Conservation (phyloP, 2,888 invertebrate genomes). For the Idaea straminata region DNA sequence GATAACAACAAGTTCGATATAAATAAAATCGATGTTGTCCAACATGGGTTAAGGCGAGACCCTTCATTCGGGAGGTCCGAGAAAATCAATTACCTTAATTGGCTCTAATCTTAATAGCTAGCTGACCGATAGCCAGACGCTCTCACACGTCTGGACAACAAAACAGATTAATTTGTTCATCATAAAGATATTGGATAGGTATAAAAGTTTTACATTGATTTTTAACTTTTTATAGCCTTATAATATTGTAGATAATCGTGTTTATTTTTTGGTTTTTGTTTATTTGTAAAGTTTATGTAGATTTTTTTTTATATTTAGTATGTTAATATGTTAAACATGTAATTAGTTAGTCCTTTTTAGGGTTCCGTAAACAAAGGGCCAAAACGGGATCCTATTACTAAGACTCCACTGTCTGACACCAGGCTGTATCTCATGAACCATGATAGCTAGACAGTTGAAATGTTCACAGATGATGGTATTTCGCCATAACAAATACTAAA, state of each 20-base stretch:
- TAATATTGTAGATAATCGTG: not conserved
- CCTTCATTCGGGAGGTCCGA: constrained; percentile 51
- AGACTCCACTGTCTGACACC: too few species aligned
- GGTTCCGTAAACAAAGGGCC: too few species aligned
- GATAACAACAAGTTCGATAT: not conserved
- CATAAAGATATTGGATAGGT: constrained; percentile 23
- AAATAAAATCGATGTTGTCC: not conserved
- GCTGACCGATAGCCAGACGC: constrained; percentile 53
- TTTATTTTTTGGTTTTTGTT: not conserved
- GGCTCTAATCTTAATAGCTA: constrained; percentile 68
- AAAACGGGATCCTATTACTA: too few species aligned
- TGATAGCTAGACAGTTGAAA: too few species aligned
- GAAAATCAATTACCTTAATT: constrained; percentile 76
- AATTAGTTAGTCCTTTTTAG: too few species aligned
- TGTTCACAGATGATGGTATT: too few species aligned
- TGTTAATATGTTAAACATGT: too few species aligned
- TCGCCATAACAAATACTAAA: too few species aligned
- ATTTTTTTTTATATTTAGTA: too few species aligned
- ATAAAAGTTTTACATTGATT: constrained; percentile 18
- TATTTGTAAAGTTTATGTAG: not conserved
- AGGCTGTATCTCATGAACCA: too few species aligned
- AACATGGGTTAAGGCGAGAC: not conserved
- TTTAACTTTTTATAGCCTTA: constrained; percentile 5
- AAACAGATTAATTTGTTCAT: constrained; percentile 55
- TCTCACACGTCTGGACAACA: constrained; percentile 45